These are phyloP conservation scores for Hemicrepidius hirtus DNA, from an alignment of 2,888 invertebrate species.

Conservation along the genomic window DNA sequence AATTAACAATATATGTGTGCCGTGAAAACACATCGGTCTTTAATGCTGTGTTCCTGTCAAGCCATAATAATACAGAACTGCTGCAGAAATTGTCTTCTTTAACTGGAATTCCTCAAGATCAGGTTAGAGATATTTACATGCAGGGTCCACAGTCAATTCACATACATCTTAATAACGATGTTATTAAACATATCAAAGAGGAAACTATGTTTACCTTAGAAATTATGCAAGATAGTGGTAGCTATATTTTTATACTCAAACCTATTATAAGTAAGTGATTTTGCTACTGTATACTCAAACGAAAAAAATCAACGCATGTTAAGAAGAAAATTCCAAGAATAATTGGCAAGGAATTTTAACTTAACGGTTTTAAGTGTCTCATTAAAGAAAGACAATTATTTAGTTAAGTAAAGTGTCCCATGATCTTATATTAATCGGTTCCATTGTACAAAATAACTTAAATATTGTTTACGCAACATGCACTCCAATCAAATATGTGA, in stretches of 20 bases:
- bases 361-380: too few relatives aligned
- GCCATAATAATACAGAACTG: conserved; percentile 80
- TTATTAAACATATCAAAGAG: conserved; percentile 88
- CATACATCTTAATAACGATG: conserved; percentile 89
- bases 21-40: conserved; percentile 80
- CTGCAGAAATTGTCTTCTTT: conserved; percentile 78
- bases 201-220: conserved; percentile 78
- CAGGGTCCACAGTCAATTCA: conserved; percentile 90
- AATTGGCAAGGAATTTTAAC: too few relatives aligned
- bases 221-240: conserved; percentile 56
- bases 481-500: too few relatives aligned
- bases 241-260: conserved; percentile 51
- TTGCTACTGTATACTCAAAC: background rate
- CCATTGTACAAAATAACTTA: too few relatives aligned
- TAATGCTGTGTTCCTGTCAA: conserved; percentile 87
- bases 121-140: conserved; percentile 78
- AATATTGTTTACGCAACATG: too few relatives aligned
- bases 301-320: background rate
- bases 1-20: conserved; percentile 89
- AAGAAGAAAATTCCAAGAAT: background rate
- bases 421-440: too few relatives aligned
- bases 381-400: too few relatives aligned
- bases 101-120: conserved; percentile 72
- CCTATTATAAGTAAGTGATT: conserved; percentile 41
- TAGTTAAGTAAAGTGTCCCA: too few relatives aligned